Evolutionary conservation across 2,888 invertebrate species (phyloP).

Genomic region (Eledona agricola): DNA sequence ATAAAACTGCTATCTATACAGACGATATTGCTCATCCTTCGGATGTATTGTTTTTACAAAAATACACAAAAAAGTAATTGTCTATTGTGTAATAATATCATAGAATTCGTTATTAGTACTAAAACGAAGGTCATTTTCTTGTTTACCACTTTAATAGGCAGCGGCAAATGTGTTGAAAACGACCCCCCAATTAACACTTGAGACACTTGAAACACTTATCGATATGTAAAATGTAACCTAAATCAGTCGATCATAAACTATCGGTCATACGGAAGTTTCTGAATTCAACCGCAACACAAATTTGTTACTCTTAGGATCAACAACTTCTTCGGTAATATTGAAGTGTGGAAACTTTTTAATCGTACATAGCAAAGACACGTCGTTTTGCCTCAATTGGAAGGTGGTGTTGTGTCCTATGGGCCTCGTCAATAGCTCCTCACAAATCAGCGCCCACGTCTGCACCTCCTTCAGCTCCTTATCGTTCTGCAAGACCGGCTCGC

Average conservation of each 20-base stretch:
- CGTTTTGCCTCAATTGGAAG: slow-evolving; percentile 93
- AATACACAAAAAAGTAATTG: slow-evolving; percentile 7
- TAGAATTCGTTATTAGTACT: no score
- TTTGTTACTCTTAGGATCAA: slow-evolving; percentile 95
- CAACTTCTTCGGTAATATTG: slow-evolving; percentile 93
- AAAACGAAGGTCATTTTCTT: no score
- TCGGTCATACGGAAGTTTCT: slow-evolving; percentile 92
- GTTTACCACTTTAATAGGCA: no score
- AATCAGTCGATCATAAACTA: slow-evolving; percentile 60
- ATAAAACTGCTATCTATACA: no score
- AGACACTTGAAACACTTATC: slow-evolving; percentile 7
- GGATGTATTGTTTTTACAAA: slow-evolving; percentile 29
- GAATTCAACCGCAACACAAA: slow-evolving; percentile 94
- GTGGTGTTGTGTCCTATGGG: slow-evolving; percentile 83
- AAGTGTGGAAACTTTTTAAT: slow-evolving; percentile 91
- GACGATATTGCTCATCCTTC: slow-evolving; percentile 9
- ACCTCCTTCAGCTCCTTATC: slow-evolving; percentile 82
- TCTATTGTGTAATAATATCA: no score
- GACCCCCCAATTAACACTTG: neutral
- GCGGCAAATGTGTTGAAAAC: no score
- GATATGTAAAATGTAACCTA: slow-evolving; percentile 40
- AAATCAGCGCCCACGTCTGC: slow-evolving; percentile 97
- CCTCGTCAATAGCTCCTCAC: slow-evolving; percentile 89
- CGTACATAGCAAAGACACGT: slow-evolving; percentile 89
- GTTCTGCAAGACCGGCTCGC: slow-evolving; percentile 85